Evolutionary conservation across 2,113 vertebrate species (phyloP), one percentile per base, ranked within the genome.

Genomic region (Rousettus leschenaultii): DNA sequence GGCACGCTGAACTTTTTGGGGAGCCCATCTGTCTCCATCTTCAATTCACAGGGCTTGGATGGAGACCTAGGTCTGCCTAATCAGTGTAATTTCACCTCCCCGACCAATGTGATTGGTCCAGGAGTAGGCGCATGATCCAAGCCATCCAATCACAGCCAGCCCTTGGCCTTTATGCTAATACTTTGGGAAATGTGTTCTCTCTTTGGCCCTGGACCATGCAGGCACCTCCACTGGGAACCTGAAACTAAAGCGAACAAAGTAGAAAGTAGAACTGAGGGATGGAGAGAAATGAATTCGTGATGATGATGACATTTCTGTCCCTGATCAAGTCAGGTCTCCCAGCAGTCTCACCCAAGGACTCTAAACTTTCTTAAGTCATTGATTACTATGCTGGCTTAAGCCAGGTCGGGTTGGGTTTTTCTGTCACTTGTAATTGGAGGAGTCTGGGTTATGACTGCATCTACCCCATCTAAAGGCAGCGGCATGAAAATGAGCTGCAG

Each of bases 1-100:
- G 13, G 28, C 3, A 15, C 11, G 10, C 6, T 45, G 15, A 78
- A 3, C 12, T 13, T 30, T 19, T 40, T 38, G 28, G 2, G n/a
- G 12, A 77, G 24, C 19, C 7, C 19, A 3, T 15, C 22, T 45
- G 22, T 11, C 28, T 83, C 28, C 28, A 15, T 26, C 59, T 93
- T 30, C 30, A 24, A 59, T 24, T 19, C 18, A n/a, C 2, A 6
- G 0, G 3, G 35, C n/a, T 35, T 45, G 73, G n/a, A 38, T 21
- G 4, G 40, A 80, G 12, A 22, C 15, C 7, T 10, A 5, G 48
- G 4, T 22, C 16, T 86, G 40, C 33, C 12, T 51, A 19, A 33
- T 28, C 22, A 24, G 43, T 35, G 14, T 38, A 55, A 57, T 22
- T 35, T 57, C 22, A 51, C 0, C 3, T 68, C 53, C n/a, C 24